Percentiles rank a stretch among this genome's conserved stretches.
phyloP scores from a whole-genome alignment of 2,888 invertebrate species.

The Tetragonula carbonaria region DNA sequence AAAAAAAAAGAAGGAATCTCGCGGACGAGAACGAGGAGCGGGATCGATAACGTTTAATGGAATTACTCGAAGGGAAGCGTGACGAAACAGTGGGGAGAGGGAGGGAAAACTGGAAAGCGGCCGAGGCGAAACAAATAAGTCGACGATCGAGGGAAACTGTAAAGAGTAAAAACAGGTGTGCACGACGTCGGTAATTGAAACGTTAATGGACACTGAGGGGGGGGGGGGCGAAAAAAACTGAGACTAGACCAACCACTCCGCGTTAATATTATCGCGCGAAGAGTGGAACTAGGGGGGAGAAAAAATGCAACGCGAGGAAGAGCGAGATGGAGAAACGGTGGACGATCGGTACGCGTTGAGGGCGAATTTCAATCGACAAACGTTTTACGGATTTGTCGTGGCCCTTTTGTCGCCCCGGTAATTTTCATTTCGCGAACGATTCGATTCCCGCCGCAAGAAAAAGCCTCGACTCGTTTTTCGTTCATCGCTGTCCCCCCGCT shows the following conservation, averaged over 20 bases:
- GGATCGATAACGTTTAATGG: conserved; percentile 11
- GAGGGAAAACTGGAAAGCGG: too few relatives aligned
- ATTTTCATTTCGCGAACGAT: conserved; percentile 30
- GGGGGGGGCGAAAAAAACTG: conserved; percentile 40
- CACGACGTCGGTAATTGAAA: conserved; percentile 71
- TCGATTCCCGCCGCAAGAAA: conserved; percentile 18
- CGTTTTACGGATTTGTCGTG: conserved; percentile 29
- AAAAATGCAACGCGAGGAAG: background rate
- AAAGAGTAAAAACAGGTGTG: conserved; percentile 57
- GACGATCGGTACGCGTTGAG: background rate
- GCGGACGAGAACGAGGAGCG: too few relatives aligned
- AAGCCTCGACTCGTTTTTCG: conserved; percentile 2
- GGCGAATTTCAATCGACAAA: conserved; percentile 50
- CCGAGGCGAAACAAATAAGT: background rate
- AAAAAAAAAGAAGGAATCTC: too few relatives aligned
- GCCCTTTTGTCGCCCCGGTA: conserved; percentile 34
- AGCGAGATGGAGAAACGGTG: background rate
- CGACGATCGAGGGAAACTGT: conserved; percentile 22
- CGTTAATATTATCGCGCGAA: conserved; percentile 35
- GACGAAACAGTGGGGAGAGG: too few relatives aligned
- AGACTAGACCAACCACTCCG: conserved; percentile 20
- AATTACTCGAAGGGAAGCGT: background rate
- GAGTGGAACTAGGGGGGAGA: too few relatives aligned
- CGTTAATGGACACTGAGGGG: conserved; percentile 67
- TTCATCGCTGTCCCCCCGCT: background rate